Conservation (phyloP, 53 echinoderm and acorn worm species). For the Crossaster papposus region DNA sequence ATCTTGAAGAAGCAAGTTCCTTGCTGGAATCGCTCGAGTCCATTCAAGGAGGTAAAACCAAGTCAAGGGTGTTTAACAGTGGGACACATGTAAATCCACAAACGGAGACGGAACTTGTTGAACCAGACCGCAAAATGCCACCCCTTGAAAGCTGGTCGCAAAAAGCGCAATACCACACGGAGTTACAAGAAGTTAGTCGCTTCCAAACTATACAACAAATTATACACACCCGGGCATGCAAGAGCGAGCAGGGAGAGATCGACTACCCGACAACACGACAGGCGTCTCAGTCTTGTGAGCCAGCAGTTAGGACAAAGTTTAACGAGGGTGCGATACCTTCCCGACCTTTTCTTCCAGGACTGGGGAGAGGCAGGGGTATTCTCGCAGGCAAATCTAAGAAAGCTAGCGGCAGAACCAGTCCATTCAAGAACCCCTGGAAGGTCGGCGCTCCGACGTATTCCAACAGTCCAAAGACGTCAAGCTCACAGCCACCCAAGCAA, state of each 20-base stretch:
- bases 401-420: neutral
- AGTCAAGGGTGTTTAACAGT: neutral
- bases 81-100: neutral
- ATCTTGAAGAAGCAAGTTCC: neutral
- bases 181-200: neutral
- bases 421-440: constrained; percentile 9
- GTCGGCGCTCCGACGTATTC: constrained; percentile 33
- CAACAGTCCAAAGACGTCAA: neutral
- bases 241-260: neutral
- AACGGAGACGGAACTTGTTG: neutral
- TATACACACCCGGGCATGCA: neutral
- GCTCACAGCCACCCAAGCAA: neutral
- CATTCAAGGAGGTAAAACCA: neutral
- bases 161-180: neutral
- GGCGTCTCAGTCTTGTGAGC: neutral
- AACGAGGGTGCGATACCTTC: neutral
- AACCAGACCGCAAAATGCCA: constrained; percentile 31
- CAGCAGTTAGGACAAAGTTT: neutral
- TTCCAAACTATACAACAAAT: neutral
- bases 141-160: constrained; percentile 40
- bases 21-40: neutral
- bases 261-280: neutral
- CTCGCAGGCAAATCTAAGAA: neutral
- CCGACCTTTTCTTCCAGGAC: neutral
- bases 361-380: constrained; percentile 44